phyloP scores from a whole-genome alignment of 1,140 invertebrate genomes.

The Pygmarrhopalites habei region DNA sequence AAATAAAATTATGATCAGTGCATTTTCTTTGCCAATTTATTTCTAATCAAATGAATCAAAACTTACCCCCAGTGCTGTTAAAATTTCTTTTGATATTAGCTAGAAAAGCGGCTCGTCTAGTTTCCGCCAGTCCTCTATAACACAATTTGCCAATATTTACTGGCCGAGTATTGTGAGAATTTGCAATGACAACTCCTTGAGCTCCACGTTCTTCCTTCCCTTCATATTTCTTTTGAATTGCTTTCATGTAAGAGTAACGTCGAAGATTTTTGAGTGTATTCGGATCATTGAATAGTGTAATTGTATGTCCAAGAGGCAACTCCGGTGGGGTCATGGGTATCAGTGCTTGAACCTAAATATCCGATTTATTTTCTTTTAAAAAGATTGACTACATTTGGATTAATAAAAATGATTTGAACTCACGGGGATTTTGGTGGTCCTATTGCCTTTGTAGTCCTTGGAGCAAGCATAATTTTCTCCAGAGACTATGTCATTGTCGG shows the following conservation, averaged over 20 bases:
- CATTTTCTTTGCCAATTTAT: too few relatives aligned
- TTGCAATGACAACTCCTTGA: background rate
- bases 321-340: background rate
- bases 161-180: background rate
- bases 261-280: slow-evolving; percentile 2
- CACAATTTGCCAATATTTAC: background rate
- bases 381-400: too few relatives aligned
- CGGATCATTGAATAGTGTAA: background rate
- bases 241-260: background rate
- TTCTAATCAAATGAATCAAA: too few relatives aligned
- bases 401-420: too few relatives aligned
- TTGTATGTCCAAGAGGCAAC: background rate
- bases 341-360: background rate
- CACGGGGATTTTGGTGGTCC: background rate
- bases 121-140: background rate
- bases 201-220: background rate
- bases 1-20: too few relatives aligned
- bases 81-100: too few relatives aligned
- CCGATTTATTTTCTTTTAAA: background rate
- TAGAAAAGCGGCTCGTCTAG: background rate
- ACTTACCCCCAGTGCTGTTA: too few relatives aligned
- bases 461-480: background rate
- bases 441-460: background rate
- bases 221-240: background rate
- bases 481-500: background rate